A percentile compares a stretch with the other conserved stretches of the same genome.
Evolutionary conservation across 2,113 vertebrate species (phyloP).

Genomic region (Gorsachius goisagi): DNA sequence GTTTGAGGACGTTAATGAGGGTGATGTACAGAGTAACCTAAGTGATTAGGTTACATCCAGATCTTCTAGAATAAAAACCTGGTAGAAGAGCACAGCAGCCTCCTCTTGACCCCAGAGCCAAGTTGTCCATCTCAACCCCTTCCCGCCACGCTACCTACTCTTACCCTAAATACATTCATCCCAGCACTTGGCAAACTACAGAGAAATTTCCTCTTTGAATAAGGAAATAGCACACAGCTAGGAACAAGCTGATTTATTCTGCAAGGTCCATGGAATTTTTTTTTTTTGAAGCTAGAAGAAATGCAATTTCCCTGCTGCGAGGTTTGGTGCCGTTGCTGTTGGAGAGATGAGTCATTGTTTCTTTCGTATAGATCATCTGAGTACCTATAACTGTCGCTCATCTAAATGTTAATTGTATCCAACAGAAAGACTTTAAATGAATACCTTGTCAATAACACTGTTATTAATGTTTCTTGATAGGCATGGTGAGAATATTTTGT

Average conservation of each 20-base stretch:
- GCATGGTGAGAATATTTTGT: conserved; percentile 45
- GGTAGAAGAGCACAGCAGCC: not conserved
- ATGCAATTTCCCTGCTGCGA: not conserved
- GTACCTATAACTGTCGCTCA: conserved; percentile 65
- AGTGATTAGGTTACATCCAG: not conserved
- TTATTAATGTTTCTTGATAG: conserved; percentile 66
- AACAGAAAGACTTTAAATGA: conserved; percentile 62
- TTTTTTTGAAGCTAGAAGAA: not conserved
- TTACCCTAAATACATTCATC: not conserved
- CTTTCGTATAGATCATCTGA: conserved; percentile 27
- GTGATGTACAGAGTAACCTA: not conserved
- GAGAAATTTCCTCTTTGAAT: not conserved
- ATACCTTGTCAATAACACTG: conserved; percentile 64
- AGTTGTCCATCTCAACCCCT: not conserved
- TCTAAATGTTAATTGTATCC: conserved; percentile 63
- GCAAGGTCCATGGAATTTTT: not conserved
- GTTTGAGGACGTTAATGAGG: not conserved
- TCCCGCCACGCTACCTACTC: no score
- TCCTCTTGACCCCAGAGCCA: not conserved
- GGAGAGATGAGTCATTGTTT: conserved; percentile 59
- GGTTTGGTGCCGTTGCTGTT: not conserved
- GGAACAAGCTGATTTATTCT: not conserved
- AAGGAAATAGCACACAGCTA: no score
- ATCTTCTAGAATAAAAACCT: not conserved
- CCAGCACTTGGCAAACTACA: not conserved